Percentiles rank a stretch among this genome's conserved stretches.
Evolutionary conservation across 2,113 vertebrate genomes (phyloP).

Genomic region (Hemiscyllium ocellatum): DNA sequence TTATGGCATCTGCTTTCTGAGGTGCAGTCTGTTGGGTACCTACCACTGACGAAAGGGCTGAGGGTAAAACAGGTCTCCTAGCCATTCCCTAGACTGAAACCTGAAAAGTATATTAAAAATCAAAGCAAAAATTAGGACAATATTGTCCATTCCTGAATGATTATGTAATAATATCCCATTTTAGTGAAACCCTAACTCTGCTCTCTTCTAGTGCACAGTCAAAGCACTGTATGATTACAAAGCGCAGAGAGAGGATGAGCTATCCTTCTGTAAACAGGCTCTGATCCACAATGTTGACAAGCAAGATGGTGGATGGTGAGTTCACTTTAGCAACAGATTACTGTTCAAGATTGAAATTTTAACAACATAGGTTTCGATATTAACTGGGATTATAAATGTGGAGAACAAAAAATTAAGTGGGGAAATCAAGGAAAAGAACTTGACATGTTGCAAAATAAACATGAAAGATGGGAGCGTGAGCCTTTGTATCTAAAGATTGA

Average conservation of each 20-base stretch:
- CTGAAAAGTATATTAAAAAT: background rate
- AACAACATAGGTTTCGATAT: background rate
- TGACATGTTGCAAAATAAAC: background rate
- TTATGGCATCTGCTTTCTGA: background rate
- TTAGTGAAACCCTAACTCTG: background rate
- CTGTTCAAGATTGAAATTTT: background rate
- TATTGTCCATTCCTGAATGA: background rate
- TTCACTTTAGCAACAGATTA: background rate
- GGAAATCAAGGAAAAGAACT: background rate
- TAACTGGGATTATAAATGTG: background rate
- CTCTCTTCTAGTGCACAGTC: conserved; percentile 60
- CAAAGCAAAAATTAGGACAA: background rate
- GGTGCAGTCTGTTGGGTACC: background rate
- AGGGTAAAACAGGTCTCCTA: background rate
- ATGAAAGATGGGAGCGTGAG: background rate
- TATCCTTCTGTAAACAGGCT: conserved; percentile 80
- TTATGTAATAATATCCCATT: background rate
- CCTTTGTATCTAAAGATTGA: background rate
- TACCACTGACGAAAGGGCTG: background rate
- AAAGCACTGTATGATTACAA: conserved; percentile 79
- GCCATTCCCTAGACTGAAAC: background rate
- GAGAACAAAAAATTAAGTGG: background rate
- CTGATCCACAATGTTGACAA: conserved; percentile 75
- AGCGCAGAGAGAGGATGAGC: conserved; percentile 75
- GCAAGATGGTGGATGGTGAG: conserved; percentile 77